phyloP scores from a whole-genome alignment of 2,113 vertebrate genomes.

The Poeciliopsis prolifica region DNA sequence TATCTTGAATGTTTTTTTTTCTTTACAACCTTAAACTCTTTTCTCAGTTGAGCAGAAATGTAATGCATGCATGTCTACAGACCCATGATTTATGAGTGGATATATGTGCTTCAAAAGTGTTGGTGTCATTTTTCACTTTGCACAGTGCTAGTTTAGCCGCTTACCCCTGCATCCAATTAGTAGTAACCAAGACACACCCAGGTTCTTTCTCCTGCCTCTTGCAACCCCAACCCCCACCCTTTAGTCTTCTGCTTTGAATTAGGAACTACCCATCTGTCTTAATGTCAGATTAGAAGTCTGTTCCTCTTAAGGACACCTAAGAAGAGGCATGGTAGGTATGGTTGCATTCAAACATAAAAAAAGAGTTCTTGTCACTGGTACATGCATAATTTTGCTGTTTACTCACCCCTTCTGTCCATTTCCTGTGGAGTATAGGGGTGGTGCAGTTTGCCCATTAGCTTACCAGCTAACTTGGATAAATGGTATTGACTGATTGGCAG shows the following conservation, averaged over 20 bases:
- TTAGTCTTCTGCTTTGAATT: slow-evolving; percentile 40
- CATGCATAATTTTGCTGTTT: background rate
- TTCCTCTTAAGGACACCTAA: slow-evolving; percentile 19
- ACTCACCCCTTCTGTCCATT: background rate
- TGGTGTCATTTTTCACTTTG: background rate
- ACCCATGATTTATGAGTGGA: background rate
- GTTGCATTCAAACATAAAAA: background rate
- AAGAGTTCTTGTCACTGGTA: background rate
- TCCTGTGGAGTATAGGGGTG: slow-evolving; percentile 4
- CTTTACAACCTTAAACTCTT: background rate
- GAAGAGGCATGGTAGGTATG: slow-evolving; percentile 2
- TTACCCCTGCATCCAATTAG: background rate
- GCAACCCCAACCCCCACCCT: background rate
- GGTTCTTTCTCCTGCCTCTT: background rate
- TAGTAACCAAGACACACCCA: background rate
- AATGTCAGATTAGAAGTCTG: slow-evolving; percentile 61
- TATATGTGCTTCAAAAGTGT: background rate
- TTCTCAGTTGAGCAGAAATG: background rate
- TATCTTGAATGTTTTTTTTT: background rate
- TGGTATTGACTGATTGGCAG: slow-evolving; percentile 25
- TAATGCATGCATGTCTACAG: background rate
- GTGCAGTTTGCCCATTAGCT: slow-evolving; percentile 21
- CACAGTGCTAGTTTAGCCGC: background rate
- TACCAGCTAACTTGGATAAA: slow-evolving; percentile 52
- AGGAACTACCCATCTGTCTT: slow-evolving; percentile 58